Evolutionary conservation across 2,797 vertebrate species (phyloP).

Genomic region (Allobates femoralis): DNA sequence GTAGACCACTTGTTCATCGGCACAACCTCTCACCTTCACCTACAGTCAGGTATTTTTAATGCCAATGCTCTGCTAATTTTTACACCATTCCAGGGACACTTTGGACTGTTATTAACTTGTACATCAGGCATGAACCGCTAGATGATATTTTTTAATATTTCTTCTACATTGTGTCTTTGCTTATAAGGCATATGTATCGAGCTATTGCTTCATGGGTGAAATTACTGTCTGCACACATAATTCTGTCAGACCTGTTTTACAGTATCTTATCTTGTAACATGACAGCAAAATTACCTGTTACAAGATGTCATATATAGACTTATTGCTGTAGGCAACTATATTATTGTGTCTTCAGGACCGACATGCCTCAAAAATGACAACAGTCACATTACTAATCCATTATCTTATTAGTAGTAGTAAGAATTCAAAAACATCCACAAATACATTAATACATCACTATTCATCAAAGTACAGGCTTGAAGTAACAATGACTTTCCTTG

Average conservation of each 20-base stretch:
- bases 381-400: background rate
- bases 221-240: background rate
- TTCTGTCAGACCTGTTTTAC: slow-evolving; percentile 10
- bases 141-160: background rate
- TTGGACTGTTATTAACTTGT: no score
- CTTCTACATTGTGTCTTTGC: background rate
- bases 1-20: no score
- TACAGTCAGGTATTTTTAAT: no score
- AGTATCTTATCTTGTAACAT: background rate
- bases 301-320: slow-evolving; percentile 1
- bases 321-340: background rate
- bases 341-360: background rate
- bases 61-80: no score
- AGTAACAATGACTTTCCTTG: background rate
- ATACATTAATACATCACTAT: background rate
- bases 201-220: background rate
- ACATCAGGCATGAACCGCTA: background rate
- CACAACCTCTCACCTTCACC: no score
- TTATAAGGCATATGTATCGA: background rate
- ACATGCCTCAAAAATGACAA: background rate
- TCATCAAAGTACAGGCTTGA: background rate
- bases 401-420: background rate
- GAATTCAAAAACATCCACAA: background rate
- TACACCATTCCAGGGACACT: no score
- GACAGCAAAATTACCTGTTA: slow-evolving; percentile 29